Base-by-base conservation (phyloP, 1,140 invertebrate genomes). In the Leptinotarsa defecta region DNA sequence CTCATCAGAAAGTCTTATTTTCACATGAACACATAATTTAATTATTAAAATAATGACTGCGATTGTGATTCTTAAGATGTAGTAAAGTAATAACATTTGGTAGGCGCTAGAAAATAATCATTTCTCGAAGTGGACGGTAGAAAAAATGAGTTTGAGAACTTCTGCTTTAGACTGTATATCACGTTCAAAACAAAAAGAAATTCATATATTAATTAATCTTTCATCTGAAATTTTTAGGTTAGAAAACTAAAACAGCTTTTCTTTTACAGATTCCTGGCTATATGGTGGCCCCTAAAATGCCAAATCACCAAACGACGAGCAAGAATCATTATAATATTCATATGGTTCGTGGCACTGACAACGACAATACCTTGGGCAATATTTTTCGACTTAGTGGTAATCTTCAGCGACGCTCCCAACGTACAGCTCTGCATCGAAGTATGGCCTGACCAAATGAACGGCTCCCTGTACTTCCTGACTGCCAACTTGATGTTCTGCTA, bases 401-500 rank as follows among this genome's bases (percentile, higher is more conserved):
- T 92, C 13, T 93, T 92, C 84, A 90, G 89, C 69, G 92, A 93
- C 79, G 89, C 90, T 69, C 90, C 92, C 1, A 89, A 92, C 76
- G 85, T 92, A 8, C 89, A 90, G 49, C 88, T 95, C n/a, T 96
- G 94, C 86, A 85, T 93, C 65, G 94, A 96, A 82, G 90, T 92
- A 27, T 97, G 95, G 95, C 95, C 95, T 0, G 91, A 92, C 22
- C 90, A 91, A 19, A 87, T 93, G 68, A 91, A 94, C 82, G 94
- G 93, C 72, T 89, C 92, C 43, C 85, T 95, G 0, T 98, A 96
- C 86, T 97, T 97, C 85, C 88, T 98, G 3, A 90, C 96, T 72
- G 96, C 94, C 71, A 96, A 98, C 81, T 89, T 98, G 27, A 88
- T 96, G 43, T 91, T 95, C 78, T 97, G 95, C 86, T 98, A 98